Evolutionary conservation across 2,888 invertebrate species (phyloP), one percentile per base, ranked within the genome.

Genomic region (Agrochola lota): DNA sequence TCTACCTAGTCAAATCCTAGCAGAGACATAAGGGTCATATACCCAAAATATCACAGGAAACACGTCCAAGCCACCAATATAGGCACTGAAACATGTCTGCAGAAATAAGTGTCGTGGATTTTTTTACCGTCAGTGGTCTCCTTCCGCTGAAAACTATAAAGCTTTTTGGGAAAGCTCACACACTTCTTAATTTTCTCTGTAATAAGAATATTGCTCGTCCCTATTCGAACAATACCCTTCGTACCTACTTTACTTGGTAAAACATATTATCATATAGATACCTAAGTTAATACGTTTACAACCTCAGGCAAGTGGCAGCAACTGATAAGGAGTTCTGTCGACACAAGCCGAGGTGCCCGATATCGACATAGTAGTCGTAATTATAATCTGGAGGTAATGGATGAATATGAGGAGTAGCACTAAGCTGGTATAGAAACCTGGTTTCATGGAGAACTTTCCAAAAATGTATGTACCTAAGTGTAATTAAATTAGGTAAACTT

Each of bases 251-350:
- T 9, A 71, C n/a, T 40, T 72, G 6, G 40, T 73, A 71, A 57
- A 60, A 26, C 57, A 59, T 52, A 66, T 55, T 55, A 46, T 59
- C 63, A 66, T 63, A 71, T 55, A 68, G 23, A 60, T 69, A 60
- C 52, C 23, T 60, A 52, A 63, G 70, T 73, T 73, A 67, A 71
- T 63, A 66, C n/a, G 69, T 30, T 43, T 43, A 67, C 30, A 52
- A 35, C n/a, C 20, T 30, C 43, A 46, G 43, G 52, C 83, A 85
- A 74, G 85, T 85, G 85, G 77, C 55, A 17, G 60, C 49, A 3
- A 30, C 74, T 75, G 85, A 85, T 85, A 85, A 85, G 83, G 68
- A 78, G 55, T 75, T 66, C 35, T 68, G 77, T 52, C 66, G 80
- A 66, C 76, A 43, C 72, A 17, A 70, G 71, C 20, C 69, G 76